phyloP scores from a whole-genome alignment of 1,140 invertebrate genomes.

The Phymastichus coffea region DNA sequence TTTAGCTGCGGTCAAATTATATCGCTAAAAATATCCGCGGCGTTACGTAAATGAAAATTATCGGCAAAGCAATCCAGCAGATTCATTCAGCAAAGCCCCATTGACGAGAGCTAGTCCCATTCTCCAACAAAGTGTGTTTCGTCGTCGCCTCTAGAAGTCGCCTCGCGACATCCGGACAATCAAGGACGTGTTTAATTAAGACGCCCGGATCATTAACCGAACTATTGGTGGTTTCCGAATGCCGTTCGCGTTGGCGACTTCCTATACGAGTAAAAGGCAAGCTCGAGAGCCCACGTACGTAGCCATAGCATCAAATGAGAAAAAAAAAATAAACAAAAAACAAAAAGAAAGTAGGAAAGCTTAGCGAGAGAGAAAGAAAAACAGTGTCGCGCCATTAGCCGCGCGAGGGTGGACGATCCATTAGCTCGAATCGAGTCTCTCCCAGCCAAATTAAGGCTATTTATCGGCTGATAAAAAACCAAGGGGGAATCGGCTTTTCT shows the following conservation, averaged over 20 bases:
- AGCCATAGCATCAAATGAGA: no score
- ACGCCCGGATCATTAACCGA: constrained; percentile 8
- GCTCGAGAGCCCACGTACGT: no score
- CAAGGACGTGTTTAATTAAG: constrained; percentile 15
- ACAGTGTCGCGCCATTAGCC: neutral
- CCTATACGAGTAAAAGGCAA: neutral
- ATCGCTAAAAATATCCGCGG: neutral
- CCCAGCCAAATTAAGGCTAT: constrained; percentile 45
- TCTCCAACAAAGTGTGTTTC: no score
- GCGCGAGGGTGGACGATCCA: constrained; percentile 35
- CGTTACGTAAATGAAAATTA: neutral
- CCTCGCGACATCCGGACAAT: neutral
- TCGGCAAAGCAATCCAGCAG: neutral
- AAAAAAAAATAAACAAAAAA: neutral
- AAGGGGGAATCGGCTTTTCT: constrained; percentile 9
- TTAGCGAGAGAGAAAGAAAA: neutral
- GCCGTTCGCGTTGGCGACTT: neutral
- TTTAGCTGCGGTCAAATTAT: no score
- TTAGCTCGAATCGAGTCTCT: constrained; percentile 41
- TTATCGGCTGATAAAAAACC: constrained; percentile 32
- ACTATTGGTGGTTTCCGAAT: constrained; percentile 11
- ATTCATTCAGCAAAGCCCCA: neutral
- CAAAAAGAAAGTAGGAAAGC: neutral
- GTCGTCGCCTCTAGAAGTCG: no score
- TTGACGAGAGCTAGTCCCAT: neutral